phyloP scores from a whole-genome alignment of 2,113 vertebrate species.

The Notothenia rossii region DNA sequence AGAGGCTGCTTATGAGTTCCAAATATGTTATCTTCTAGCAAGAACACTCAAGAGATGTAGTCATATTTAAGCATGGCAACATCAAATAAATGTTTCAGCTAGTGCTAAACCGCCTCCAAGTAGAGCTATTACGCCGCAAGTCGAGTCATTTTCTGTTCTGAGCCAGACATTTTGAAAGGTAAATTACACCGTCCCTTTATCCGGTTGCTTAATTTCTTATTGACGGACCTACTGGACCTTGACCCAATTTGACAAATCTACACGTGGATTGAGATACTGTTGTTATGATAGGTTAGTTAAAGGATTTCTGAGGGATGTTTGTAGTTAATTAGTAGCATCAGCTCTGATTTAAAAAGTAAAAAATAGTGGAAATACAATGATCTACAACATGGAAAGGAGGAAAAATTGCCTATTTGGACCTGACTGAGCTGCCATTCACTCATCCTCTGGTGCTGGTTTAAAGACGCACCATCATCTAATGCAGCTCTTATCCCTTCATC shows the following conservation, averaged over 20 bases:
- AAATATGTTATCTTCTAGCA: not conserved
- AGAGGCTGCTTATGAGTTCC: no score
- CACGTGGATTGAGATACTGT: not conserved
- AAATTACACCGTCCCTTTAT: no score
- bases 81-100: not conserved
- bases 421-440: not conserved
- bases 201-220: not conserved
- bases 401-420: not conserved
- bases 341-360: not conserved
- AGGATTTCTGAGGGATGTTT: not conserved
- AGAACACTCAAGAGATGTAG: no score
- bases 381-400: not conserved
- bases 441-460: not conserved
- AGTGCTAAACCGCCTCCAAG: not conserved
- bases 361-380: not conserved
- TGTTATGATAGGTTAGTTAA: conserved; percentile 32
- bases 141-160: not conserved
- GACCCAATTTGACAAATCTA: conserved; percentile 28
- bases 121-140: not conserved
- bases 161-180: not conserved
- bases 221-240: conserved; percentile 3
- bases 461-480: not conserved
- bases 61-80: not conserved
- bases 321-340: not conserved
- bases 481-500: not conserved